phyloP scores from a whole-genome alignment of 30 jellyfish, hydroid and myxozoan genomes.

The Catostylus mosaicus region DNA sequence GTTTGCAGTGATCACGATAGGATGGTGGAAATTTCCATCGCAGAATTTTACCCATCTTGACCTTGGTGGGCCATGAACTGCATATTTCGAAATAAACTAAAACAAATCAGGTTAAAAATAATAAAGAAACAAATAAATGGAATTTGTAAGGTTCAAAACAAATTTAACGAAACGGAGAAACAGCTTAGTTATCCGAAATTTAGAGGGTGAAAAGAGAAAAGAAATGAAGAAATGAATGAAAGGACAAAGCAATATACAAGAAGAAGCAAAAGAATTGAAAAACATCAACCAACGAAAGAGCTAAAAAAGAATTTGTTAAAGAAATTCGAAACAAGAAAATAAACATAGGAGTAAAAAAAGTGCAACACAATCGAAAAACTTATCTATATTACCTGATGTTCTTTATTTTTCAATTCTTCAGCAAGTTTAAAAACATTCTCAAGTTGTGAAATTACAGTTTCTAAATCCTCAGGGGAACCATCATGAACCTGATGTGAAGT shows the following conservation, averaged over 20 bases:
- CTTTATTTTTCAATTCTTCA: constrained; percentile 5
- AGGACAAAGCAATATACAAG: not conserved
- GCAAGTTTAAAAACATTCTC: constrained; percentile 21
- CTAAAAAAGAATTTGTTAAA: not conserved
- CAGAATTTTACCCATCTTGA: constrained; percentile 46
- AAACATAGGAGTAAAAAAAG: not conserved
- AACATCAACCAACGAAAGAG: not conserved
- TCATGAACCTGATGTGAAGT: constrained; percentile 1
- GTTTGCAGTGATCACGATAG: constrained; percentile 14
- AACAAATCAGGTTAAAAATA: not conserved
- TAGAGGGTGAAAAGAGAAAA: not conserved
- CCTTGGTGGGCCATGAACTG: constrained; percentile 58
- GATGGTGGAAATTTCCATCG: constrained; percentile 21
- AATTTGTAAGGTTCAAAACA: not conserved
- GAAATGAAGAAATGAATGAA: not conserved
- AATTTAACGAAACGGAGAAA: no score
- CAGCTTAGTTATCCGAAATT: no score
- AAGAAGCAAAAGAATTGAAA: not conserved
- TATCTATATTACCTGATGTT: constrained; percentile 22
- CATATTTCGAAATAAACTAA: not conserved
- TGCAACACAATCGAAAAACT: not conserved
- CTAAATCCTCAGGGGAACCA: constrained; percentile 56
- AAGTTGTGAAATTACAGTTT: constrained; percentile 26
- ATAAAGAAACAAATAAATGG: not conserved
- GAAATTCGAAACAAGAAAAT: not conserved